phyloP scores from a whole-genome alignment of 2,888 invertebrate genomes.

The Bombyx huttoni region DNA sequence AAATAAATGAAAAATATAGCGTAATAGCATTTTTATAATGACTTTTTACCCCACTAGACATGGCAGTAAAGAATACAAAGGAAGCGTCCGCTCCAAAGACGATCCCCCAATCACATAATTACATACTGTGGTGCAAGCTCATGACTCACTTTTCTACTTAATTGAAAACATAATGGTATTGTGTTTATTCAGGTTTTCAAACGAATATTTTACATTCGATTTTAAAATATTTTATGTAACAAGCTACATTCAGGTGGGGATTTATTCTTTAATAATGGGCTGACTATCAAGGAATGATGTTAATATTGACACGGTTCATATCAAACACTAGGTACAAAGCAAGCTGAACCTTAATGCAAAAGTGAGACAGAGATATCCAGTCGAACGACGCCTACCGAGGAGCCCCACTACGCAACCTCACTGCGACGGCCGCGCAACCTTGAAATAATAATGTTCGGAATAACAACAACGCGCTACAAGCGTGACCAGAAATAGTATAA shows the following conservation, averaged over 20 bases:
- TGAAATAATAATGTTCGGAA: slow-evolving; percentile 73
- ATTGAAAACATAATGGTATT: slow-evolving; percentile 18
- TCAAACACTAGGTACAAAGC: slow-evolving; percentile 61
- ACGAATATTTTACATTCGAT: slow-evolving; percentile 10
- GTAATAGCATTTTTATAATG: neutral
- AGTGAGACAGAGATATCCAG: slow-evolving; percentile 62
- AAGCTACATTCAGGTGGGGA: slow-evolving; percentile 31
- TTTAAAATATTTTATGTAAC: slow-evolving; percentile 5
- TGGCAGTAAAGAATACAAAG: slow-evolving; percentile 14
- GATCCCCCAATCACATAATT: slow-evolving; percentile 18
- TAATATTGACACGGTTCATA: slow-evolving; percentile 47
- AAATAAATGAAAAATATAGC: neutral
- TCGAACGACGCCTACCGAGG: slow-evolving; percentile 66
- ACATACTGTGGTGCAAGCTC: slow-evolving; percentile 21
- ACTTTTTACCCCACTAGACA: neutral
- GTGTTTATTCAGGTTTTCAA: slow-evolving; percentile 27
- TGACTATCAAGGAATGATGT: slow-evolving; percentile 47
- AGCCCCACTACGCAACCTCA: slow-evolving; percentile 71
- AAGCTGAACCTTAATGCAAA: slow-evolving; percentile 57
- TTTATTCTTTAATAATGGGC: slow-evolving; percentile 33
- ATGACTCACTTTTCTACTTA: slow-evolving; percentile 35
- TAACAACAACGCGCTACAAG: slow-evolving; percentile 70
- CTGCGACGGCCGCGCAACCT: slow-evolving; percentile 70
- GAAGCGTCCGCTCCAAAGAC: slow-evolving; percentile 22
- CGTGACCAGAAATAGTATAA: slow-evolving; percentile 69